Base-by-base conservation (phyloP, 2,113 vertebrate species). In the Ramphastos sulfuratus region DNA sequence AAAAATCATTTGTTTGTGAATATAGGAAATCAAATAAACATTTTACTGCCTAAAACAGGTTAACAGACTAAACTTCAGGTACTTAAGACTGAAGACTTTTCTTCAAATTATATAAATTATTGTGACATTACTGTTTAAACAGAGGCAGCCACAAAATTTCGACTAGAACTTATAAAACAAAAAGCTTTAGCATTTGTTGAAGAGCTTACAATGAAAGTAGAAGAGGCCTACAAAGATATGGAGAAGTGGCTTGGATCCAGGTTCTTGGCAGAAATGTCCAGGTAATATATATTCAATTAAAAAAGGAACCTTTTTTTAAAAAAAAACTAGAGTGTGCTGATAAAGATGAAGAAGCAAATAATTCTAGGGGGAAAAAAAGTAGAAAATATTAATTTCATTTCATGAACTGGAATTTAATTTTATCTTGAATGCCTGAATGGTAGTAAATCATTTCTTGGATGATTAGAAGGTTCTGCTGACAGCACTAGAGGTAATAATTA, bases 241-340 rank as follows among this genome's bases (percentile, higher is more conserved):
- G 96, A 98, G 92, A 97, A 98, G 67, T 98, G 98, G 97, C 96
- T 99, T 76, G 97, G 97, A 25, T 94, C 96, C 30, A 96, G 87
- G 44, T 99, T 98, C 85, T 90, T 98, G 88, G 97, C 95, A 59
- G 98, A 99, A 96, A 98, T 98, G 98, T 98, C 97, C 85, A 98
- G 99, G 99, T 99, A 98, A 95, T 25, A 2, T 58, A 27, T 18
- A 79, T 4, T 9, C 21, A 60, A 19, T 82, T 88, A 87, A 78
- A 64, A 60, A 6, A 83, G 39, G 33, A 33, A 30, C 2, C 6
- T 16, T 46, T 46, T 46, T 82, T 52, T 39, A 8, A 15, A 10
- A 8, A 15, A 10, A 52, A 66, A 60, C 17, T 31, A 81, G 15
- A 12, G 33, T 61, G 13, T 66, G 19, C 37, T 69, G 67, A 13